A percentile compares a stretch with the other conserved stretches of the same genome.
Conservation (phyloP, 2,113 vertebrate species). For the Rhinolophus ferrumequinum region DNA sequence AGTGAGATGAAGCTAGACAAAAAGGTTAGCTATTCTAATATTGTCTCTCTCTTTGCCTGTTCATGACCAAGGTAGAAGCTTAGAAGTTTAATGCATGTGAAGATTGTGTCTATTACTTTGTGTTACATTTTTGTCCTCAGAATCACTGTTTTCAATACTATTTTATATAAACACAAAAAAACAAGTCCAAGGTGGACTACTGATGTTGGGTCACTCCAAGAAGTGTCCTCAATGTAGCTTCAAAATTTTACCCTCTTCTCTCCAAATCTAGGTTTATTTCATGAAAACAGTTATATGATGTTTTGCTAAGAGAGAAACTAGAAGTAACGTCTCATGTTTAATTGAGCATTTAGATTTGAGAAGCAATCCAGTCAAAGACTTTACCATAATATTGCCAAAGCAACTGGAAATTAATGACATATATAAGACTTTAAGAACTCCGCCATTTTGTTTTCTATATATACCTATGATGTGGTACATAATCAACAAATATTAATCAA, state of each 20-base stretch:
- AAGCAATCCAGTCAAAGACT: background rate
- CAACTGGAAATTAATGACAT: background rate
- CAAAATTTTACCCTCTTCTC: background rate
- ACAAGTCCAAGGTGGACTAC: background rate
- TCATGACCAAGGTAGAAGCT: conserved; percentile 49
- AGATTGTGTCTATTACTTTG: background rate
- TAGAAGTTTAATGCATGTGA: conserved; percentile 25
- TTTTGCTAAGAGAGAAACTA: conserved; percentile 34
- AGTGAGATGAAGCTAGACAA: conserved; percentile 39
- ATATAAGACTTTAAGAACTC: background rate
- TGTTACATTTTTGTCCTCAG: background rate
- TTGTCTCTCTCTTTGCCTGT: background rate
- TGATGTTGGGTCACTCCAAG: background rate
- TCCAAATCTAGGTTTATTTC: conserved; percentile 42
- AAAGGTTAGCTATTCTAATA: conserved; percentile 18
- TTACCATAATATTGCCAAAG: background rate
- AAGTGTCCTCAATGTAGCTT: conserved; percentile 11
- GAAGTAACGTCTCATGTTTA: background rate
- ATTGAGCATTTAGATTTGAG: background rate
- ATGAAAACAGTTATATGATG: background rate
- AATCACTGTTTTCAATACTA: background rate
- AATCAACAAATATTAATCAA: background rate
- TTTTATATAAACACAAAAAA: conserved; percentile 4
- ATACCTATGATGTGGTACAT: background rate
- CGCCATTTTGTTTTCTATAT: background rate